These are phyloP conservation scores for Strigamia crassipes DNA, from an alignment of 2,888 invertebrate species.

Conservation along the genomic window DNA sequence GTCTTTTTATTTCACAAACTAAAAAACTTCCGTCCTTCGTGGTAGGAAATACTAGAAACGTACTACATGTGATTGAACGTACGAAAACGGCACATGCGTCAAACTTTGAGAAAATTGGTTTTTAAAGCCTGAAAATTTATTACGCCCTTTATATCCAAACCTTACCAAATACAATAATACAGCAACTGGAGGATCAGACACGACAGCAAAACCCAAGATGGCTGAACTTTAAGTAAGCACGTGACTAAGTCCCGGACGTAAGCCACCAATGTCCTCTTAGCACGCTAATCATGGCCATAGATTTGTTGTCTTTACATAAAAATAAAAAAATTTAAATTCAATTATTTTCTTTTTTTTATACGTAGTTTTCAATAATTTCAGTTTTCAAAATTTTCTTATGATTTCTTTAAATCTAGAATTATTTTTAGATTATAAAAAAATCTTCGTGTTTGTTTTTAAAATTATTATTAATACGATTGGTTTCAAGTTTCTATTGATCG, in stretches of 20 bases:
- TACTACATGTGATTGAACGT: background rate
- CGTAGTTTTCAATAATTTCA: no score
- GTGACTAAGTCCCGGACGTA: conserved; percentile 43
- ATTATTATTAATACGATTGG: no score
- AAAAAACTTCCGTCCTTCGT: conserved; percentile 14
- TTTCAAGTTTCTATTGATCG: no score
- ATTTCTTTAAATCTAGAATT: no score
- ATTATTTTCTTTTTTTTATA: no score
- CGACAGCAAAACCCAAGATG: conserved; percentile 47
- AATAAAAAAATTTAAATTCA: background rate
- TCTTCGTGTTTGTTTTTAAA: no score
- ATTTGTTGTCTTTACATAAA: background rate
- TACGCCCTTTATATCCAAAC: background rate
- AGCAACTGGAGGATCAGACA: conserved; percentile 38
- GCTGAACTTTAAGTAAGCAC: conserved; percentile 44
- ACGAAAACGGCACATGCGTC: background rate
- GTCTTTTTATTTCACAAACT: background rate
- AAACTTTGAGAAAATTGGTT: background rate
- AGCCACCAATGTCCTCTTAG: background rate
- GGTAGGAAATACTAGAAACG: background rate
- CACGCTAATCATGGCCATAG: background rate
- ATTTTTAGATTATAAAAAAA: no score
- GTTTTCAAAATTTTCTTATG: no score
- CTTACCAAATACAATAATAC: conserved; percentile 45
- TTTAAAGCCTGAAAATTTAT: background rate